Conservation (phyloP, 92 coral and sea anemone species). For the Phenganax marumi region DNA sequence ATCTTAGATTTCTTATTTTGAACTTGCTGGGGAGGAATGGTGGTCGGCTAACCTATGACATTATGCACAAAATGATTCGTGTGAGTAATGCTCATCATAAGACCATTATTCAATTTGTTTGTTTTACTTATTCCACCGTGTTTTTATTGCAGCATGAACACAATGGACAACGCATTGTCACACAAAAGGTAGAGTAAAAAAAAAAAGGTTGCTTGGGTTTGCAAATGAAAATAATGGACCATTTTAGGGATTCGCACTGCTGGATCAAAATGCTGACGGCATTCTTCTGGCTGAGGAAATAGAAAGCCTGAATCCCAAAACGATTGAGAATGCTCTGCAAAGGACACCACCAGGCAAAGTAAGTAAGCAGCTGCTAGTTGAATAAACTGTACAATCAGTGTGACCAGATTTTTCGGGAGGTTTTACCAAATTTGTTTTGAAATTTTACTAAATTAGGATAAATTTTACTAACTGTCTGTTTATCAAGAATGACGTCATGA, state of each 20-base stretch:
- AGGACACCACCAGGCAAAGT: conserved; percentile 86
- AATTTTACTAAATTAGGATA: too few relatives aligned
- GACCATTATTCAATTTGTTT: too few relatives aligned
- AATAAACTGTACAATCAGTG: too few relatives aligned
- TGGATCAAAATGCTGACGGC: conserved; percentile 73
- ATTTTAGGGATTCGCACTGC: conserved; percentile 67
- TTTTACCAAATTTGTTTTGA: too few relatives aligned
- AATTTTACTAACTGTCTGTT: too few relatives aligned
- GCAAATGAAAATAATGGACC: not conserved
- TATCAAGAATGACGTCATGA: too few relatives aligned
- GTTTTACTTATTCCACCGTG: not conserved
- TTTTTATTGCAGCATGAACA: conserved; percentile 68
- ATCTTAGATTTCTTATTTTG: conserved; percentile 69
- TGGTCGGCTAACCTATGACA: conserved; percentile 60
- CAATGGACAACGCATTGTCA: conserved; percentile 71
- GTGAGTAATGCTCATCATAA: conserved; percentile 47
- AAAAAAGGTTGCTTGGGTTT: not conserved
- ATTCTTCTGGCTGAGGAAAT: conserved; percentile 64
- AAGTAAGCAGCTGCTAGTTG: conserved; percentile 16
- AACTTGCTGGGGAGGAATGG: conserved; percentile 68
- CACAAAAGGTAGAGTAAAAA: conserved; percentile 55
- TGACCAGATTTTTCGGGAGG: too few relatives aligned
- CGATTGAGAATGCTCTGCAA: conserved; percentile 75
- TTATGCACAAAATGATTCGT: conserved; percentile 64
- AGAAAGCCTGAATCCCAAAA: conserved; percentile 54